phyloP scores from a whole-genome alignment of 2,113 vertebrate species.

The Furnarius figulus region DNA sequence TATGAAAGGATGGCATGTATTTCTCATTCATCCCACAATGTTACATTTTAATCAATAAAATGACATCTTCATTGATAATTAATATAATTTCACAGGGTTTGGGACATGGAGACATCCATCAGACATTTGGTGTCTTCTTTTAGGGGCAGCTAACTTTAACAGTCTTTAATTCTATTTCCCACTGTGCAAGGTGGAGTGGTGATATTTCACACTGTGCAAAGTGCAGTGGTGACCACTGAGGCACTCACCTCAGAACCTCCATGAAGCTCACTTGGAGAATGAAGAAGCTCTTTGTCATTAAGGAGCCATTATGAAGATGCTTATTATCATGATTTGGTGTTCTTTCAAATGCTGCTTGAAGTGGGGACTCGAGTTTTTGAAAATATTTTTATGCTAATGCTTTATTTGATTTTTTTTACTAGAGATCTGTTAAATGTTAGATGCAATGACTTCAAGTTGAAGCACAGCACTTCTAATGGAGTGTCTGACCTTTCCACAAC shows the following conservation, averaged over 20 bases:
- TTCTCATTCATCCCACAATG: not conserved
- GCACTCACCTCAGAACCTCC: not conserved
- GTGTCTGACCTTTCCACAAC: constrained; percentile 26
- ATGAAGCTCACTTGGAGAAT: not conserved
- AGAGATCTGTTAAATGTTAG: not conserved
- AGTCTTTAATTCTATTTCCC: not conserved
- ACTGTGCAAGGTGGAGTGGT: not conserved
- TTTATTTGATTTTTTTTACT: not conserved
- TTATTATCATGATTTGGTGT: not conserved
- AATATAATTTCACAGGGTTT: not conserved
- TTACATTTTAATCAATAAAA: not conserved
- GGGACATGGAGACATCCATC: not conserved
- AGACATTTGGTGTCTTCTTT: not conserved
- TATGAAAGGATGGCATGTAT: not conserved
- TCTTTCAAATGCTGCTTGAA: not conserved
- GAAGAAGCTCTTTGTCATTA: not conserved
- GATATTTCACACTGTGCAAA: not conserved
- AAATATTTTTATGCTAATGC: not conserved
- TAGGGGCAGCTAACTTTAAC: not conserved
- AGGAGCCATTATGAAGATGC: not conserved
- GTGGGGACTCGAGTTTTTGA: not conserved
- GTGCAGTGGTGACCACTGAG: not conserved
- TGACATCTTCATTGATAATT: not conserved
- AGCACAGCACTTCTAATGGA: not conserved
- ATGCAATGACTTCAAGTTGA: not conserved